Base-by-base conservation (phyloP, 2,797 vertebrate genomes). In the Amniataba percoides region DNA sequence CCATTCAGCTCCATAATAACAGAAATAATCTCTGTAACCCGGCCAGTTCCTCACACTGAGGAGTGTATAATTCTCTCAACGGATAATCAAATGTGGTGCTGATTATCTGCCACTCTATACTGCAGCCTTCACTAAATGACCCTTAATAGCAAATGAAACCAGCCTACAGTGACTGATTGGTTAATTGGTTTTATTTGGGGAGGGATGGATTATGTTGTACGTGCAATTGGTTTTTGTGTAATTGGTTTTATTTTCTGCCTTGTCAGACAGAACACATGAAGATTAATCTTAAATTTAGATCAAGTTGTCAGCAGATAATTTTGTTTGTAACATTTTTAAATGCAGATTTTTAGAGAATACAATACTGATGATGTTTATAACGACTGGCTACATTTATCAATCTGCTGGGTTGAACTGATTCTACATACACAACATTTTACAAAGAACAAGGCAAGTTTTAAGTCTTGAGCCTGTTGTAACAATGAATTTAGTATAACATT, bases 41-140 rank as follows among this genome's bases (percentile, higher is more conserved):
- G 39, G 68, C 79, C 65, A 65, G 52, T 79, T 81, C 53, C 60
- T 86, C 74, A 60, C 77, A 66, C 68, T 66, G 64, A 79, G 19
- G 73, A 77, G 45, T 74, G 65, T 15, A 63, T 86, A 75, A 88
- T 88, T 86, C 74, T 85, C 76, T 85, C 43, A 62, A 60, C 6
- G 59, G 85, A 89, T 87, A 87, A 88, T 90, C 68, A 87, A 89
- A 88, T 87, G 77, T 73, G 78, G n/a, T 45, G 79, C 90, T 87
- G 89, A 90, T 91, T 84, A 92, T 89, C 77, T 72, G 64, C 75
- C 72, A 65, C 81, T 82, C 77, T 66, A 23, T 60, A 73, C 79
- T 60, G 77, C 78, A 81, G 83, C 53, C 65, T 63, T 80, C 45
- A 69, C 75, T 83, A 78, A 91, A 86, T 62, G 73, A 87, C 63